A percentile compares a stretch with the other conserved stretches of the same genome.
These are phyloP conservation scores for Epinephelus malabaricus DNA, from an alignment of 2,797 vertebrate species.

Conservation along the genomic window DNA sequence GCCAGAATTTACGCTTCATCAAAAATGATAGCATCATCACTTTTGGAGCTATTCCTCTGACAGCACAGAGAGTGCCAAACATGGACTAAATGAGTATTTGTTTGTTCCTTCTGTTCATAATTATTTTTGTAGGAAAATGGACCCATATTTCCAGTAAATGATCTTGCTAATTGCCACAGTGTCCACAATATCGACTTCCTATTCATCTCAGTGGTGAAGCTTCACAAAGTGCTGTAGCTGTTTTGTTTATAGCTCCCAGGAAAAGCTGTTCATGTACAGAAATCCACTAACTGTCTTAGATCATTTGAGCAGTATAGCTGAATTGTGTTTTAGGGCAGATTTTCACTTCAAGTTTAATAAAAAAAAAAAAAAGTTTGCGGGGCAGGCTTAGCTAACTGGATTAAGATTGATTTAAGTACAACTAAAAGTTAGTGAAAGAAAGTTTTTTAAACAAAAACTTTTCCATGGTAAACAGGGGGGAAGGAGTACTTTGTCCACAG, in stretches of 20 bases:
- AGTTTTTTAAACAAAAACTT: slow-evolving; percentile 58
- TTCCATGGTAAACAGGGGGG: slow-evolving; percentile 33
- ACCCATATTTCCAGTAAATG: slow-evolving; percentile 32
- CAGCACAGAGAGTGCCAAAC: not conserved
- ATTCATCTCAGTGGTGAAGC: slow-evolving; percentile 36
- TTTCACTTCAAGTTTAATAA: slow-evolving; percentile 45
- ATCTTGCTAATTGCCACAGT: slow-evolving; percentile 39
- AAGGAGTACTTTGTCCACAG: slow-evolving; percentile 49
- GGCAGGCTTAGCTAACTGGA: slow-evolving; percentile 76
- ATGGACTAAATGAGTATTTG: slow-evolving; percentile 17
- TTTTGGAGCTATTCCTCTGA: slow-evolving; percentile 7
- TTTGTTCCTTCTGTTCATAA: slow-evolving; percentile 24
- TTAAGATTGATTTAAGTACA: slow-evolving; percentile 70
- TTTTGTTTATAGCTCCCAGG: slow-evolving; percentile 52
- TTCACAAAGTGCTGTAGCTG: slow-evolving; percentile 29
- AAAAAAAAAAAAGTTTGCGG: slow-evolving; percentile 43
- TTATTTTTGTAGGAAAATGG: slow-evolving; percentile 33
- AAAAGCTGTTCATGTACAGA: slow-evolving; percentile 42
- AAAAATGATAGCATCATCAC: not conserved
- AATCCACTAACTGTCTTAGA: slow-evolving; percentile 58
- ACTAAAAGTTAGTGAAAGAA: slow-evolving; percentile 57
- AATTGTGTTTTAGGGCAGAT: slow-evolving; percentile 64
- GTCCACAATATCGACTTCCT: slow-evolving; percentile 31
- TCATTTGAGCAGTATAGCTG: slow-evolving; percentile 54
- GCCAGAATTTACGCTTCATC: slow-evolving; percentile 10